Evolutionary conservation across 2,797 vertebrate species (phyloP), one percentile per base, ranked within the genome.

Genomic region (Sparidentex hasta): DNA sequence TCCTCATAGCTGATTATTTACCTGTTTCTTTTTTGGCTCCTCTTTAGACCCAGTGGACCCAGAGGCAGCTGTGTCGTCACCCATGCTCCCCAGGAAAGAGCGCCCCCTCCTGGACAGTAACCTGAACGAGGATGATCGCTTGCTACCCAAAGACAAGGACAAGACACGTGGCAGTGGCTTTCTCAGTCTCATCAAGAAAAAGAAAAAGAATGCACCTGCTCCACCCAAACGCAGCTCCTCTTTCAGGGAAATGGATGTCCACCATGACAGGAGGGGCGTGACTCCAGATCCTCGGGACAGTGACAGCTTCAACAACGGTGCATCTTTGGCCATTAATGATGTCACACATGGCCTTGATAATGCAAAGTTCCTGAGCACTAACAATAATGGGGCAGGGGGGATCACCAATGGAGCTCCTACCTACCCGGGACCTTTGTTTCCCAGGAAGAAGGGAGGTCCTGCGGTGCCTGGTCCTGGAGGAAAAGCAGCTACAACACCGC

Each of bases 161-260:
- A 98, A 97, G 72, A 93, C 92, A 0, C 97, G 97, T 57, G 94
- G 96, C 88, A 97, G 96, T 79, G 90, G 97, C 68, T 96, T 99
- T 77, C 96, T 97, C 2, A 97, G 96, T 82, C 96, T 98, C 81
- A 99, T 99, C 87, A 99, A 98, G 95, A 98, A 97, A 92, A 99
- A 99, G 95, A 99, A 98, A 85, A 99, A 97, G 80, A 98, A 96
- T 0, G 98, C 98, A 0, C 98, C 98, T 0, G 94, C 97, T 0
- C 98, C 98, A 0, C 98, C 98, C 0, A 99, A 97, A 74, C 96
- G 98, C 76, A 99, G 97, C 94, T 98, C 98, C 61, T 99, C 98
- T 46, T 99, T 99, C 93, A 93, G 97, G 33, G 97, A 98, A 79
- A 96, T 93, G 91, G 97, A 98, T 0, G 68, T 95, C n/a, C 96